Base-by-base conservation (phyloP, 2,797 vertebrate genomes). In the Sebastolobus alascanus region DNA sequence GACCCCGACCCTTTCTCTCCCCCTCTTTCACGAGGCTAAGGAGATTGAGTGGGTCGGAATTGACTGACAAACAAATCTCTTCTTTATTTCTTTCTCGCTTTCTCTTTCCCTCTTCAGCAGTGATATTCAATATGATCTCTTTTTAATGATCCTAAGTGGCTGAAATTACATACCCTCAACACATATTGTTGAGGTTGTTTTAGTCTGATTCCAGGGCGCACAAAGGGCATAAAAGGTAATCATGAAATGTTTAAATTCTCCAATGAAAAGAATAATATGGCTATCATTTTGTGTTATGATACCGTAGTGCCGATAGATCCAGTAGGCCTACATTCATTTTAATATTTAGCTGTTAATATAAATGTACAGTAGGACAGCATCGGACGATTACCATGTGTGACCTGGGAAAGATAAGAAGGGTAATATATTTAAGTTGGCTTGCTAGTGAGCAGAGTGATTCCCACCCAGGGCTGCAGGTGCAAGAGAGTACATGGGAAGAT, bases 51-150 rank as follows among this genome's bases (percentile, higher is more conserved):
- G 92, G 92, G 95, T 95, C 86, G 85, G 94, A 96, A 96, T 93
- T 97, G 95, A 97, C 95, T 96, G 96, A 97, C 97, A 97, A 97
- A 97, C 96, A 96, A 96, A 96, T 94, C 97, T 96, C 95, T 96
- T 95, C 94, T 95, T 94, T 96, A 96, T 94, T 94, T 94, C 93
- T 94, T 94, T 93, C 92, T 94, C 94, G 91, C 94, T 93, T 93
- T 94, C 94, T 96, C 95, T 95, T 93, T 95, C 92, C 94, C 93
- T 95, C 94, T 95, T 93, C 93, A 94, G 95, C 94, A 94, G 94
- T 94, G 97, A 97, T 96, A 97, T 97, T 97, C 96, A 97, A 97
- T 97, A 97, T 97, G 96, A 98, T 97, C 97, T 97, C 94, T 96
- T 96, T 96, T 97, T 97, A 98, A 97, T 96, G 95, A 97, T 97